These are phyloP conservation scores for Sisyra nigra DNA, from an alignment of 2,888 invertebrate species.

Conservation along the genomic window DNA sequence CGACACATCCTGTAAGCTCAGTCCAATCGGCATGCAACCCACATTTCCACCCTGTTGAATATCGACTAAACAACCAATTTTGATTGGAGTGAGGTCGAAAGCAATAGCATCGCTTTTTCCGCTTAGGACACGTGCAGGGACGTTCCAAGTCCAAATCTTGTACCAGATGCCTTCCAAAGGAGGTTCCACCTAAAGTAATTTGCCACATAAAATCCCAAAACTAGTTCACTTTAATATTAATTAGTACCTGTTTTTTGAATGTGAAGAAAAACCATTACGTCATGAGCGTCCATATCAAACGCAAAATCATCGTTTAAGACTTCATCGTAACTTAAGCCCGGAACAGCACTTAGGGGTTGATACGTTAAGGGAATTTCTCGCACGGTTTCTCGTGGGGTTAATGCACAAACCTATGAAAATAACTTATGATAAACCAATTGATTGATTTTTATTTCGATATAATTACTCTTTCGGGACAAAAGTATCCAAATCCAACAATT, in stretches of 20 bases:
- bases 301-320: slow-evolving; percentile 74
- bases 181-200: slow-evolving; percentile 57
- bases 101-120: slow-evolving; percentile 80
- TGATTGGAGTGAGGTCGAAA: slow-evolving; percentile 84
- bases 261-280: slow-evolving; percentile 95
- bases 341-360: slow-evolving; percentile 37
- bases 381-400: slow-evolving; percentile 41
- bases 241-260: slow-evolving; percentile 96
- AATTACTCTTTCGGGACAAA: slow-evolving; percentile 72
- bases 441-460: slow-evolving; percentile 10
- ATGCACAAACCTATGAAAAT: slow-evolving; percentile 49
- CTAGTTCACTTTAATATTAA: too few species aligned
- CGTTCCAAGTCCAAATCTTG: slow-evolving; percentile 83
- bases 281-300: slow-evolving; percentile 82
- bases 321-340: slow-evolving; percentile 70
- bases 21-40: slow-evolving; percentile 98
- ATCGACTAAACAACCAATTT: slow-evolving; percentile 95
- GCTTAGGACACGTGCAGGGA: slow-evolving; percentile 85
- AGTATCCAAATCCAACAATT: slow-evolving; percentile 78
- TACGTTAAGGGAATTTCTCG: slow-evolving; percentile 24
- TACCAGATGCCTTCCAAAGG: slow-evolving; percentile 92
- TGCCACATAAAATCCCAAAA: background rate
- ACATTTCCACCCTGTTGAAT: slow-evolving; percentile 96
- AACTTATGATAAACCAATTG: slow-evolving; percentile 5
- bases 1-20: slow-evolving; percentile 84